Evolutionary conservation across 2,113 vertebrate species (phyloP), one percentile per base, ranked within the genome.

Genomic region (Romanogobio albipinnatus): DNA sequence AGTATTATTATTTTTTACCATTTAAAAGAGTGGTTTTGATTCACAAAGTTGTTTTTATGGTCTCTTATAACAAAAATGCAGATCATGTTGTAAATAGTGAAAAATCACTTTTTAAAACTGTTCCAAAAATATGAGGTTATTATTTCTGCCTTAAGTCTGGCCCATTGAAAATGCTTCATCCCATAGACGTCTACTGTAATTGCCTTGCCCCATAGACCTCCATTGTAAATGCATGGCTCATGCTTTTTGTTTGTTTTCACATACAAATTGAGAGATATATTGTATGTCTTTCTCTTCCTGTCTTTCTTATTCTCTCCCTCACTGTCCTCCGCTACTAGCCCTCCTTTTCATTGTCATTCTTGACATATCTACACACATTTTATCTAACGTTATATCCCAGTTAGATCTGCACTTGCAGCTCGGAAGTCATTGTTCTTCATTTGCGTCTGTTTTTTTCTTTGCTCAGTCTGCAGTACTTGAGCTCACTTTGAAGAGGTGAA

Each of bases 401-500:
- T 53, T 76, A 51, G 86, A 51, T 29, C 61, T 49, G 78, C 19
- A 10, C 9, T 51, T 26, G 14, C 78, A 43, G 26, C 29, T 82
- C 9, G 8, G n/a, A 66, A 81, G 15, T 13, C 24, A 19, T 33
- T 70, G 62, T n/a, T 70, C 56, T 76, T 70, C 29, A 84, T 33
- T 66, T 56, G 51, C 64, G 10, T 15, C 19, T n/a, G 39, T 6
- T 13, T 39, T n/a, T 80, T 47, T 24, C 49, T 70, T 51, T 9
- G 15, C 26, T 49, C 17, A 10, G 36, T 78, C 39, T 49, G 59
- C n/a, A 29, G 61, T 49, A 49, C 24, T 66, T 22, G 43, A 49
- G 43, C 62, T 53, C 1, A 3, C 77, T 71, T 87, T 85, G 62
- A 84, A 81, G 45, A 81, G 33, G 47, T 74, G 36, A 64, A 51